A percentile compares a stretch with the other conserved stretches of the same genome.
Conservation (phyloP, 2,797 vertebrate species). For the Spheniscus humboldti region DNA sequence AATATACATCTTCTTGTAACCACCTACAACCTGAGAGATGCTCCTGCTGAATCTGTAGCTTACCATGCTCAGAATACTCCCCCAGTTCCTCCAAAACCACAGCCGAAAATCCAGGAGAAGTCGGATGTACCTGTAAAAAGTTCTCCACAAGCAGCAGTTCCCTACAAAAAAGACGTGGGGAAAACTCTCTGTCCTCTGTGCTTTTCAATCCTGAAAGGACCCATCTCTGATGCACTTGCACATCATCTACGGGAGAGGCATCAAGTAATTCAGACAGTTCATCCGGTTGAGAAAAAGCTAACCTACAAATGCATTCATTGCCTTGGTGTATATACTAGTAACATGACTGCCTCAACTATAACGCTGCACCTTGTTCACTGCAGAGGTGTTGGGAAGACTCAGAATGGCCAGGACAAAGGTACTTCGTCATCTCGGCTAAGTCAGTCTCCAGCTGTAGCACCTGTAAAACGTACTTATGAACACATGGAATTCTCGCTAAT, state of each 20-base stretch:
- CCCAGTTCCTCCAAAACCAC: slow-evolving; percentile 76
- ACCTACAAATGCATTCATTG: slow-evolving; percentile 99
- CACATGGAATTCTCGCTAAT: slow-evolving; percentile 81
- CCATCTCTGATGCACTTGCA: slow-evolving; percentile 94
- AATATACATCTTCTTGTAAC: slow-evolving; percentile 97
- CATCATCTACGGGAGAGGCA: slow-evolving; percentile 95
- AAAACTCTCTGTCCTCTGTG: slow-evolving; percentile 98
- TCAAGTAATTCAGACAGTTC: slow-evolving; percentile 96
- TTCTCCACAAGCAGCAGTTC: slow-evolving; percentile 87
- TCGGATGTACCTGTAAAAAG: slow-evolving; percentile 81
- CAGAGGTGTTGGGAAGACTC: slow-evolving; percentile 93
- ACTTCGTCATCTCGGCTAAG: slow-evolving; percentile 79
- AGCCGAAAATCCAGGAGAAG: slow-evolving; percentile 83
- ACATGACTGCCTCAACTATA: slow-evolving; percentile 98
- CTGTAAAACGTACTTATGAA: slow-evolving; percentile 86
- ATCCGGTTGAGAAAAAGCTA: slow-evolving; percentile 97
- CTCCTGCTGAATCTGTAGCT: slow-evolving; percentile 93
- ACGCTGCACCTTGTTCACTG: slow-evolving; percentile 96
- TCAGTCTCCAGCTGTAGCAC: slow-evolving; percentile 76
- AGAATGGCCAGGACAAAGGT: slow-evolving; percentile 91
- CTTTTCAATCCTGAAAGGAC: slow-evolving; percentile 97
- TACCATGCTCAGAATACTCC: slow-evolving; percentile 91
- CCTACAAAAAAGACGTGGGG: slow-evolving; percentile 96
- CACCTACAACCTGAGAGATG: slow-evolving; percentile 95
- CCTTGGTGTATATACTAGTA: slow-evolving; percentile 96